These are phyloP conservation scores for Phrynocephalus vlangalii DNA, from an alignment of 2,797 vertebrate species.

Conservation along the genomic window DNA sequence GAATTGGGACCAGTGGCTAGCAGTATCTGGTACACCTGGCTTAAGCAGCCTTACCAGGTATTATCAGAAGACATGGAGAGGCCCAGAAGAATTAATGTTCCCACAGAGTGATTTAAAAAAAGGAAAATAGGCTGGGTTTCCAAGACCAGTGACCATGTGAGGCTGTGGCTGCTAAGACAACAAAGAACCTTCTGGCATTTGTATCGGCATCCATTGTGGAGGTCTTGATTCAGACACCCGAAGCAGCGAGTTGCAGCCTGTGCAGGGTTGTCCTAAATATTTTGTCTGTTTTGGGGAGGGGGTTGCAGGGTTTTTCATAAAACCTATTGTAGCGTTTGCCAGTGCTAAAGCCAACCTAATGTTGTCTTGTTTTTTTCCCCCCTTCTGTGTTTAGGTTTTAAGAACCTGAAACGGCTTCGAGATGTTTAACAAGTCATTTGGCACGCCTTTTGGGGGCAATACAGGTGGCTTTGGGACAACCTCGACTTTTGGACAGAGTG, in stretches of 20 bases:
- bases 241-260: too few species aligned
- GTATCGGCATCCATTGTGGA: too few species aligned
- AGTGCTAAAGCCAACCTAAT: neutral
- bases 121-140: too few species aligned
- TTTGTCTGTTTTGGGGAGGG: too few species aligned
- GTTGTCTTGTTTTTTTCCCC: neutral
- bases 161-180: too few species aligned
- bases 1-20: neutral
- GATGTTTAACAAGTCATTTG: constrained; percentile 97
- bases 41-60: neutral
- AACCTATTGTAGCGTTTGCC: neutral
- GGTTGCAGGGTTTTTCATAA: too few species aligned
- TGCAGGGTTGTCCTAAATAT: too few species aligned
- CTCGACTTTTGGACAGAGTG: constrained; percentile 95
- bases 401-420: constrained; percentile 76
- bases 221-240: too few species aligned
- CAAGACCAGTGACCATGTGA: too few species aligned
- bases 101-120: too few species aligned
- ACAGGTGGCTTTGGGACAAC: constrained; percentile 90
- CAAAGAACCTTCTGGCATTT: too few species aligned
- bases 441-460: constrained; percentile 89
- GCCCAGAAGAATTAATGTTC: too few species aligned
- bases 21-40: neutral
- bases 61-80: neutral
- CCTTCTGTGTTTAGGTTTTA: constrained; percentile 72